Evolutionary conservation across 2,797 vertebrate species (phyloP).

Genomic region (Ceryle rudis): DNA sequence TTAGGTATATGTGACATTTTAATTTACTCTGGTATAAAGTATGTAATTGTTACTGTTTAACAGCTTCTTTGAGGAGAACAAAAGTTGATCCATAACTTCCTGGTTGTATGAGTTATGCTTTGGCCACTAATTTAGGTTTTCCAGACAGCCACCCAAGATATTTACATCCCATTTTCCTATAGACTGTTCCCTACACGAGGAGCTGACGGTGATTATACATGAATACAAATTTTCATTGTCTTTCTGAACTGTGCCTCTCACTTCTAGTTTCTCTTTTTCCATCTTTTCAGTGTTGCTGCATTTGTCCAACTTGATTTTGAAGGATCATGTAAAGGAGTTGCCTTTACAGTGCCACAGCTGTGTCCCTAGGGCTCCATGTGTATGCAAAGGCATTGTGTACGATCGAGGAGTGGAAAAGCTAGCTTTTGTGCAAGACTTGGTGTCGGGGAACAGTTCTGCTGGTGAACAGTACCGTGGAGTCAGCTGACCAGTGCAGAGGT

Average conservation of each 20-base stretch:
- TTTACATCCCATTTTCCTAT: neutral
- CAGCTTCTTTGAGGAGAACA: neutral
- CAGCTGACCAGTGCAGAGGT: neutral
- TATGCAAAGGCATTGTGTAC: neutral
- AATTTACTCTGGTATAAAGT: neutral
- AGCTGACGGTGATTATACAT: neutral
- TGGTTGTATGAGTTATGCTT: neutral
- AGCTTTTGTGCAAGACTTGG: neutral
- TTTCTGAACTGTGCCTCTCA: neutral
- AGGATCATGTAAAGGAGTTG: neutral
- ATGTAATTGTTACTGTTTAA: neutral
- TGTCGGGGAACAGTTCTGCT: neutral
- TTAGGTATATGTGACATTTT: neutral
- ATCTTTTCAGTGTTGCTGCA: neutral
- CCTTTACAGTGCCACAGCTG: neutral
- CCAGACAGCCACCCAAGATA: neutral
- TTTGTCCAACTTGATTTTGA: neutral
- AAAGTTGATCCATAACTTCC: neutral
- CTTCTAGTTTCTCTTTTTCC: neutral
- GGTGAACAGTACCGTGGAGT: neutral
- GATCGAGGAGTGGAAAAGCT: neutral
- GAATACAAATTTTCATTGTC: neutral
- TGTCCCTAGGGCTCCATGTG: neutral
- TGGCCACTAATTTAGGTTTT: neutral
- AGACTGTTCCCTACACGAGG: neutral